A percentile compares a stretch with the other conserved stretches of the same genome.
Evolutionary conservation across 1,140 invertebrate species (phyloP).

Genomic region (Drosophila nikananu): DNA sequence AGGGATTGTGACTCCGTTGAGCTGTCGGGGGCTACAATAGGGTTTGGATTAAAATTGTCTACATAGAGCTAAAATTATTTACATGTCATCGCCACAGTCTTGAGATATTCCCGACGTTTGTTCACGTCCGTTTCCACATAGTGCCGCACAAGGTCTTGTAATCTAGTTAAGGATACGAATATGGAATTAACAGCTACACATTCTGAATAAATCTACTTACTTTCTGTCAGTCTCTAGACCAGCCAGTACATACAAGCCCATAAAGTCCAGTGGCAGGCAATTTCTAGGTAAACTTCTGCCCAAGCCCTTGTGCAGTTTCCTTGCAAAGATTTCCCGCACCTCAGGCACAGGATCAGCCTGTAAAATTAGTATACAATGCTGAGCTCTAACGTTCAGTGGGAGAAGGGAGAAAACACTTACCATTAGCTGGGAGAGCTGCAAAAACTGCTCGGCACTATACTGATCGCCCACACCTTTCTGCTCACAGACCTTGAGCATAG

Average conservation of each 20-base stretch:
- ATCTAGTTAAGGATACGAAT: slow-evolving; percentile 36
- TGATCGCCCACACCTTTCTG: slow-evolving; percentile 98
- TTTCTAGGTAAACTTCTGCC: slow-evolving; percentile 93
- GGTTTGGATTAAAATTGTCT: neutral
- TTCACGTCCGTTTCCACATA: slow-evolving; percentile 90
- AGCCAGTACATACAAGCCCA: slow-evolving; percentile 96
- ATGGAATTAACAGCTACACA: neutral
- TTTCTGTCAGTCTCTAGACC: slow-evolving; percentile 93
- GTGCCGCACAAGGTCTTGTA: slow-evolving; percentile 72
- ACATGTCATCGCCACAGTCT: slow-evolving; percentile 89
- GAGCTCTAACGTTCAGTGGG: too few species aligned
- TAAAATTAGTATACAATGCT: slow-evolving; percentile 85
- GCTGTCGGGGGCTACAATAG: slow-evolving; percentile 64
- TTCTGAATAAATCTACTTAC: slow-evolving; percentile 39
- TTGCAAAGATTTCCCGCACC: slow-evolving; percentile 95
- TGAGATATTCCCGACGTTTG: slow-evolving; percentile 95
- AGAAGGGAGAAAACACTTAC: slow-evolving; percentile 80
- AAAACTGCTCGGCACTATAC: slow-evolving; percentile 97
- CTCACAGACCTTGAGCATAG: slow-evolving; percentile 98
- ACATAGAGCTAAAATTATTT: neutral
- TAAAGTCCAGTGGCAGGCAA: slow-evolving; percentile 97
- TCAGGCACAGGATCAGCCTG: slow-evolving; percentile 91
- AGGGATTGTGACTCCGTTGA: slow-evolving; percentile 89
- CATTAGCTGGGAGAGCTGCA: slow-evolving; percentile 96
- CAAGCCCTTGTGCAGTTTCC: slow-evolving; percentile 96